These are phyloP conservation scores for Penaeus monodon DNA, from an alignment of 2,888 invertebrate genomes.

Conservation along the genomic window DNA sequence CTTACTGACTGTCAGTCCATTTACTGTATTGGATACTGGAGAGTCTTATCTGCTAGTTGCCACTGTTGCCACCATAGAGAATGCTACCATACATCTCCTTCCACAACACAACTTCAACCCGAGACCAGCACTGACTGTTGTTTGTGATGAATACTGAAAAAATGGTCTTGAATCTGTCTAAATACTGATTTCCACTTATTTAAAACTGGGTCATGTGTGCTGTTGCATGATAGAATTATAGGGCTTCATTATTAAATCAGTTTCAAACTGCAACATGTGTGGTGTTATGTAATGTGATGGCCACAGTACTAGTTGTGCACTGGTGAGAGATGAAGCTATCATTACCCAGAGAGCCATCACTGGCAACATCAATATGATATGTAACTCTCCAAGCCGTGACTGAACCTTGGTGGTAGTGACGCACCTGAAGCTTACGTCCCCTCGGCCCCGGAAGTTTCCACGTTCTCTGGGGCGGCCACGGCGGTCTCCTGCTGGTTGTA, in stretches of 20 bases:
- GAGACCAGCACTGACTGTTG: neutral
- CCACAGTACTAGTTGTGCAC: slow-evolving; percentile 19
- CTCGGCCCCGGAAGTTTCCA: slow-evolving; percentile 61
- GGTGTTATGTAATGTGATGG: too few species aligned
- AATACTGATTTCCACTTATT: neutral
- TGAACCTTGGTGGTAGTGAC: slow-evolving; percentile 54
- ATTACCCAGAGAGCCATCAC: slow-evolving; percentile 29
- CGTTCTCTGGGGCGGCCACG: slow-evolving; percentile 63
- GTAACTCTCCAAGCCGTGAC: slow-evolving; percentile 35
- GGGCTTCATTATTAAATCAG: too few species aligned
- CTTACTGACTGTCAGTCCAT: slow-evolving; percentile 26
- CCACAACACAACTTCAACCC: slow-evolving; percentile 17
- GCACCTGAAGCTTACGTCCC: slow-evolving; percentile 63
- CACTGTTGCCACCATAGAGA: slow-evolving; percentile 33
- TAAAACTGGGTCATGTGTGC: slow-evolving; percentile 4
- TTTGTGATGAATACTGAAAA: neutral
- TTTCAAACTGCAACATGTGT: too few species aligned
- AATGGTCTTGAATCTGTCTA: neutral
- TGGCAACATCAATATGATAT: slow-evolving; percentile 36
- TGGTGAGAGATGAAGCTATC: slow-evolving; percentile 18
- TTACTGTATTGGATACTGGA: slow-evolving; percentile 29
- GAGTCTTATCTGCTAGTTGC: slow-evolving; percentile 36
- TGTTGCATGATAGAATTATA: too few species aligned
- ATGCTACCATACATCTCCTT: slow-evolving; percentile 7
- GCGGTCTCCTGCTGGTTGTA: slow-evolving; percentile 77